Conservation (phyloP, 2,113 vertebrate species). For the Chloropsis cyanopogon region DNA sequence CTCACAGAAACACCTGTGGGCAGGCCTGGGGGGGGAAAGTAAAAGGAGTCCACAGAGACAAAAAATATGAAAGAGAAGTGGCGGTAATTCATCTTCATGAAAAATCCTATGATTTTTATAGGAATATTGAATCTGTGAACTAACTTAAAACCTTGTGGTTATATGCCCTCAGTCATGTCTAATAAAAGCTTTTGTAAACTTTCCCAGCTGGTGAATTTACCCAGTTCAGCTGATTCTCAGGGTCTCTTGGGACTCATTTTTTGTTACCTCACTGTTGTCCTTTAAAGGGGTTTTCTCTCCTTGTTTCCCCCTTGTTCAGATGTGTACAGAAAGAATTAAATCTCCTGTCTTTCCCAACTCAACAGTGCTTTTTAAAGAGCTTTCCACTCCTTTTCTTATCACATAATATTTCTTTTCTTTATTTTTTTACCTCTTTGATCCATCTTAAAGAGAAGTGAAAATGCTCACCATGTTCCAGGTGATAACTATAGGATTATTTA, state of each 20-base stretch:
- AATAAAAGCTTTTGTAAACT: not conserved
- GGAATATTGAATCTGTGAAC: not conserved
- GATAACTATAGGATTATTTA: not conserved
- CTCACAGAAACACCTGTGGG: fast-evolving
- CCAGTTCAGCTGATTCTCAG: not conserved
- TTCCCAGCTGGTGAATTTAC: not conserved
- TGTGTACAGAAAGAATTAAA: not conserved
- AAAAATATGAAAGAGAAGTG: not conserved
- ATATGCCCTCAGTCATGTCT: fast-evolving
- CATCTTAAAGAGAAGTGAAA: not conserved
- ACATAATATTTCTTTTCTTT: not conserved
- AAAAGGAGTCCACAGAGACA: not conserved
- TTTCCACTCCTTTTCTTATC: not conserved
- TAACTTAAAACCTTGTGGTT: not conserved
- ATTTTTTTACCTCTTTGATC: not conserved
- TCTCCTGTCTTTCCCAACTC: not conserved
- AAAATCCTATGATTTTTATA: not conserved
- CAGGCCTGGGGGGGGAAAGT: not conserved
- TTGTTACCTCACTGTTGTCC: not conserved
- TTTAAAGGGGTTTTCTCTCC: not conserved
- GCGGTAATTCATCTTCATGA: not conserved
- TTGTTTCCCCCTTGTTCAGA: not conserved
- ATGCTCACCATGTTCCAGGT: not conserved
- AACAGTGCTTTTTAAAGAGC: not conserved
- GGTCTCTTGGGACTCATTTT: not conserved